phyloP scores from a whole-genome alignment of 2,797 vertebrate genomes.

The Passerculus sandwichensis region DNA sequence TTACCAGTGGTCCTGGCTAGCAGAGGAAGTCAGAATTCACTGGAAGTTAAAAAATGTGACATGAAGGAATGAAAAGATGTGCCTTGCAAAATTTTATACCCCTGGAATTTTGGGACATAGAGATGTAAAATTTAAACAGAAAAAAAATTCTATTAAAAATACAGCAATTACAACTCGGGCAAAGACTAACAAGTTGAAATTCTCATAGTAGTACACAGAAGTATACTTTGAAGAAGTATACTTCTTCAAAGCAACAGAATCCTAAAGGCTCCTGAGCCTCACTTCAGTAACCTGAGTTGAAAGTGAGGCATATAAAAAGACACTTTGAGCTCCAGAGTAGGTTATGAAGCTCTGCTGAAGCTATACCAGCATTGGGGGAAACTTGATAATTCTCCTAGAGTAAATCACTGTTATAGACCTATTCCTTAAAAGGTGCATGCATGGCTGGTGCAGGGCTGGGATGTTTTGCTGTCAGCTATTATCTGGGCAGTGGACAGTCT shows the following conservation, averaged over 20 bases:
- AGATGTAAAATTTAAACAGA: not conserved
- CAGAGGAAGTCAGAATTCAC: not conserved
- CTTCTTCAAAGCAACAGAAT: not conserved
- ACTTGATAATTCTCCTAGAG: not conserved
- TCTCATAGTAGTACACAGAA: rapidly evolving
- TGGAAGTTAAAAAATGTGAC: not conserved
- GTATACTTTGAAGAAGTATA: not conserved
- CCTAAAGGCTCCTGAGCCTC: not conserved
- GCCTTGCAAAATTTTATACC: not conserved
- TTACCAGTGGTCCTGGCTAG: not conserved
- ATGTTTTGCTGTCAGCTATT: not conserved
- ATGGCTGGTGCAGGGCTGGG: not conserved
- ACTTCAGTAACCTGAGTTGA: not conserved
- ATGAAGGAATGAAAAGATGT: not conserved
- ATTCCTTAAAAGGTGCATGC: rapidly evolving
- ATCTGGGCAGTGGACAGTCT: not conserved
- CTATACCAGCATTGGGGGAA: not conserved
- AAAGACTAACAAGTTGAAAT: not conserved
- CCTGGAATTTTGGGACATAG: not conserved
- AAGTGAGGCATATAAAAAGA: not conserved
- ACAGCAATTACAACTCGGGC: not conserved
- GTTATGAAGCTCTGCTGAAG: not conserved
- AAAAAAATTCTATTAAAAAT: not conserved
- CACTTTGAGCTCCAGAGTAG: not conserved
- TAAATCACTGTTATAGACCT: not conserved